A percentile compares a stretch with the other conserved stretches of the same genome.
phyloP scores from a whole-genome alignment of 92 coral and sea anemone genomes.

The Epizoanthus illoricatus region DNA sequence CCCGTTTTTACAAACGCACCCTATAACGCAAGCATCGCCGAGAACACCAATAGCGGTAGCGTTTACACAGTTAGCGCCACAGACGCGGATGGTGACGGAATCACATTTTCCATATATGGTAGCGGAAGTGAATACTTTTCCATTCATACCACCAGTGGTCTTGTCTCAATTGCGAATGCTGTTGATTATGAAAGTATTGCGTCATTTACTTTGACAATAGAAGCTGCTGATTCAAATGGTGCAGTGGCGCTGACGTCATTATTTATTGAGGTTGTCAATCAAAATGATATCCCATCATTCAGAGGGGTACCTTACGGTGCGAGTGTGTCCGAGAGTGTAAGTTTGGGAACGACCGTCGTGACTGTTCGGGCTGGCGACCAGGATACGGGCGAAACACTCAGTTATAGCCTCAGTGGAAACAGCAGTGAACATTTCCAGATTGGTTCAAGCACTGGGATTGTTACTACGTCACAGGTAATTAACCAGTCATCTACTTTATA shows the following conservation, averaged over 20 bases:
- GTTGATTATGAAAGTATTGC: slow-evolving; percentile 61
- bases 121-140: slow-evolving; percentile 50
- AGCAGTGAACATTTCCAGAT: slow-evolving; percentile 34
- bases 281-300: slow-evolving; percentile 63
- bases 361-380: slow-evolving; percentile 52
- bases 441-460: slow-evolving; percentile 45
- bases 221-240: slow-evolving; percentile 56
- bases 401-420: slow-evolving; percentile 40
- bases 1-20: slow-evolving; percentile 51
- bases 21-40: slow-evolving; percentile 45
- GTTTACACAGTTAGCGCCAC: slow-evolving; percentile 51
- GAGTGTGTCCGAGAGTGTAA: slow-evolving; percentile 45
- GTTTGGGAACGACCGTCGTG: slow-evolving; percentile 45
- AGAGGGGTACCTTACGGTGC: slow-evolving; percentile 57
- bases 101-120: slow-evolving; percentile 47
- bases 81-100: slow-evolving; percentile 58
- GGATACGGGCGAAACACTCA: slow-evolving; percentile 48
- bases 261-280: slow-evolving; percentile 54
- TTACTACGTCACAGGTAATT: slow-evolving; percentile 46
- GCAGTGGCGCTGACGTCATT: slow-evolving; percentile 48
- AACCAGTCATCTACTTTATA: background rate
- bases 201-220: slow-evolving; percentile 54
- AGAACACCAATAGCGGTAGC: slow-evolving; percentile 46
- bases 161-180: slow-evolving; percentile 38
- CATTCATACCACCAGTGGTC: slow-evolving; percentile 44